These are phyloP conservation scores for Pyrrhosoma nymphula DNA, from an alignment of 2,888 invertebrate genomes.

Conservation along the genomic window DNA sequence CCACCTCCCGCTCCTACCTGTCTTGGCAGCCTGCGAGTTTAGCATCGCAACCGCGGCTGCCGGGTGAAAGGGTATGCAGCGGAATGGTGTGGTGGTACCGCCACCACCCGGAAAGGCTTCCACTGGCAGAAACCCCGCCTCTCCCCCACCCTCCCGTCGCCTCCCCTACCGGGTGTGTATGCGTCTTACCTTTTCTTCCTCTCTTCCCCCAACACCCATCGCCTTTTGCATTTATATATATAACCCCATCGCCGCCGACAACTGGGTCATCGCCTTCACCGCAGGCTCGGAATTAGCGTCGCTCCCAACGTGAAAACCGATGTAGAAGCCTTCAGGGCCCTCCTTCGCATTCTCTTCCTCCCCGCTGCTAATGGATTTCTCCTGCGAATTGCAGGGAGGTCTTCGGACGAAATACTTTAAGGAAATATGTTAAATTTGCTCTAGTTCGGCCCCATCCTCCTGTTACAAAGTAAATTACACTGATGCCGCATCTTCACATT, in stretches of 20 bases:
- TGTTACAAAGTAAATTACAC: no score
- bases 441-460: no score
- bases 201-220: background rate
- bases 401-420: no score
- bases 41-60: slow-evolving; percentile 8
- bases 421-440: no score
- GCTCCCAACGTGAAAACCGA: slow-evolving; percentile 22
- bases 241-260: background rate
- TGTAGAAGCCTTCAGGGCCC: background rate
- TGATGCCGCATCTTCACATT: no score
- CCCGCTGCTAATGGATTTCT: background rate
- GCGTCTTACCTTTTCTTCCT: background rate
- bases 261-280: slow-evolving; percentile 62
- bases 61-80: slow-evolving; percentile 52
- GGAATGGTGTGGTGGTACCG: slow-evolving; percentile 45
- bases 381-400: background rate
- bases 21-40: slow-evolving; percentile 16
- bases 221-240: slow-evolving; percentile 55
- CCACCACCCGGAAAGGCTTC: slow-evolving; percentile 50
- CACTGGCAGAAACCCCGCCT: background rate
- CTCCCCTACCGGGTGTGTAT: background rate
- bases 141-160: no score
- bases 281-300: slow-evolving; percentile 44
- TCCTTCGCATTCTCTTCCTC: background rate
- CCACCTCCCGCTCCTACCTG: background rate